Evolutionary conservation across 23 tunicate genomes (phyloP), one percentile per base, ranked within the genome.

Genomic region (Botrylloides violaceus): DNA sequence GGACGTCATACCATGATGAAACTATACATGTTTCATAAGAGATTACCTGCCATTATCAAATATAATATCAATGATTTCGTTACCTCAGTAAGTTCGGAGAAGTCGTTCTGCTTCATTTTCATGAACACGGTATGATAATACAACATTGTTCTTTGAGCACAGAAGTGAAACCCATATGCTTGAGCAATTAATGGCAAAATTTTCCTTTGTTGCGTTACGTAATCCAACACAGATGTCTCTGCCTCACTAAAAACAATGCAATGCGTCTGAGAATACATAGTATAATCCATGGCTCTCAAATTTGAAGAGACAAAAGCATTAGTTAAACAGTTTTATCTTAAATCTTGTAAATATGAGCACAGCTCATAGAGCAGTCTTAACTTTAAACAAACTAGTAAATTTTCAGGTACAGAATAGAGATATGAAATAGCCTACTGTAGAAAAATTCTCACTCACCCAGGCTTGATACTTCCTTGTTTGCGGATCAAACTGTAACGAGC

Each of bases 121-220:
- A 24, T 48, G 12, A 28, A 1, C 34, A 66, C 64, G 6, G 22
- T 25, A 26, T 70, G 7, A 39, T 88, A 65, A 31, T 25, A 63
- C 5, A 27, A 0, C 20, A 25, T 35, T 28, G 48, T 75, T 34
- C 61, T 47, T 28, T 29, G 23, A 37, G 78, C 22, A 20, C 81
- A 83, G 59, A 90, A 83, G 64, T 84, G 47, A 29, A 77, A 29
- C n/a, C 78, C 79, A 66, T 74, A 90, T 1, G 63, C 79, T 23
- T 59, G 23, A 15, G 85, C 90, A 27, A 90, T 39, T 21, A 32
- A 57, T 29, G 90, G 97, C 12, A 90, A 29, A 3, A 90, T 33
- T 48, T 90, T 90, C 59, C 83, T 71, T 63, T 90, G 97, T 55
- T 90, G 97, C 9, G 84, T 56, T 0, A 66, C 70, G 61, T 90